Evolutionary conservation across 2,113 vertebrate species (phyloP).

Genomic region (Chaetodon trifascialis): DNA sequence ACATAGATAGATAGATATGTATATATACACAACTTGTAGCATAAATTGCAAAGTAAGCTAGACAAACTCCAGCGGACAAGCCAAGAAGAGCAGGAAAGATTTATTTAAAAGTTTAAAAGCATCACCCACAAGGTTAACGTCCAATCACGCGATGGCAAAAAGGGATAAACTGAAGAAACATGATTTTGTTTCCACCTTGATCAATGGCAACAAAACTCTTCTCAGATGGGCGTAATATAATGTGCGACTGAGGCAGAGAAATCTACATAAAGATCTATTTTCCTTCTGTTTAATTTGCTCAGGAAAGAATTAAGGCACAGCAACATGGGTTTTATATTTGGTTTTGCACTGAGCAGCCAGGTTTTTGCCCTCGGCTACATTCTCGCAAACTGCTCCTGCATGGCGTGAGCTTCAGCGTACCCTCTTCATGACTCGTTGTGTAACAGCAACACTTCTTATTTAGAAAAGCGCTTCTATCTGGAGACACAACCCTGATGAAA

Average conservation of each 20-base stretch:
- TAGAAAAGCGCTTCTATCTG: slow-evolving; percentile 17
- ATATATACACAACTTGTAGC: too few species aligned
- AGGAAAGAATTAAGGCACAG: neutral
- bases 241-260: neutral
- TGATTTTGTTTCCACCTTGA: neutral
- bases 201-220: neutral
- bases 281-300: slow-evolving; percentile 2
- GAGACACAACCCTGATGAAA: slow-evolving; percentile 17
- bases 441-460: slow-evolving; percentile 54
- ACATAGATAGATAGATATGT: too few species aligned
- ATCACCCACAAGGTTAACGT: neutral
- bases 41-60: neutral
- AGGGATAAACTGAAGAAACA: neutral
- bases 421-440: slow-evolving; percentile 37
- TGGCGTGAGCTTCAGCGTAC: slow-evolving; percentile 33
- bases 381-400: slow-evolving; percentile 35
- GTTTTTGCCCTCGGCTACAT: slow-evolving; percentile 40
- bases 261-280: neutral
- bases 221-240: neutral
- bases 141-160: slow-evolving; percentile 16
- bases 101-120: too few species aligned
- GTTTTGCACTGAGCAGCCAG: slow-evolving; percentile 20
- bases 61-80: neutral
- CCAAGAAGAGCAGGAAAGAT: too few species aligned
- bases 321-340: slow-evolving; percentile 27